These are phyloP conservation scores for Eupleurogrammus muticus DNA, from an alignment of 2,797 vertebrate species.

Conservation along the genomic window DNA sequence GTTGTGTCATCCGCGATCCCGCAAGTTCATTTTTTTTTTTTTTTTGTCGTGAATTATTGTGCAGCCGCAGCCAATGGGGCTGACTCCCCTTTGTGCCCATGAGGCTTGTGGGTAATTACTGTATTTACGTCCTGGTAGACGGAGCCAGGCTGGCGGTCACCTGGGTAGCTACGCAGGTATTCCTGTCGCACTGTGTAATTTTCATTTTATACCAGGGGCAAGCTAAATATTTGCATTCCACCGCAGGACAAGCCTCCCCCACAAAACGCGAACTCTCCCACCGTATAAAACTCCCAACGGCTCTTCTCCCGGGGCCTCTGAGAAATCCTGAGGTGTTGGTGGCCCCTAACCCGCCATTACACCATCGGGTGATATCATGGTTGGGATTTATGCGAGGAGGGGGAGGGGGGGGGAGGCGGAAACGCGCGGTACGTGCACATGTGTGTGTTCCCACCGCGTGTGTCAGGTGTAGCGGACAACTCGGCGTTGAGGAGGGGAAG, in stretches of 20 bases:
- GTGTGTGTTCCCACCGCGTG: slow-evolving; percentile 32
- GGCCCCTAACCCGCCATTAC: slow-evolving; percentile 49
- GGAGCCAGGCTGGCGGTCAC: slow-evolving; percentile 76
- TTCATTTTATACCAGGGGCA: slow-evolving; percentile 72
- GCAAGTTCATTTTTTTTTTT: slow-evolving; percentile 46
- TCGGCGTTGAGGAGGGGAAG: slow-evolving; percentile 49
- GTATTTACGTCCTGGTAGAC: slow-evolving; percentile 70
- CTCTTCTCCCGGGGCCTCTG: slow-evolving; percentile 32
- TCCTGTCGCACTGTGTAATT: slow-evolving; percentile 74
- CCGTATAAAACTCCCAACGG: slow-evolving; percentile 39
- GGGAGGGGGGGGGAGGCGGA: slow-evolving; percentile 21
- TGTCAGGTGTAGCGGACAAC: slow-evolving; percentile 68
- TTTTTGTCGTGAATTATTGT: slow-evolving; percentile 53
- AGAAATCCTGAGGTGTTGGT: slow-evolving; percentile 39
- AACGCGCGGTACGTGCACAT: slow-evolving; percentile 12
- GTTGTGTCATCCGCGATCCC: slow-evolving; percentile 49
- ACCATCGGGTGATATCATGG: slow-evolving; percentile 47
- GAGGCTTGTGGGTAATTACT: slow-evolving; percentile 71
- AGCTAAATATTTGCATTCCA: slow-evolving; percentile 82
- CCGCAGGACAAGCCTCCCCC: slow-evolving; percentile 51
- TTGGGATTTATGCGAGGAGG: slow-evolving; percentile 20
- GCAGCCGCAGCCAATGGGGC: slow-evolving; percentile 43
- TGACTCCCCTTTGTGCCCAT: slow-evolving; percentile 47
- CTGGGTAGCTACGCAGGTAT: slow-evolving; percentile 78
- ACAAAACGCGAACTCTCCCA: slow-evolving; percentile 50